Percentiles rank a stretch among this genome's conserved stretches.
Evolutionary conservation across 1,140 invertebrate genomes (phyloP).

Genomic region (Drosophila pseudoobscura): DNA sequence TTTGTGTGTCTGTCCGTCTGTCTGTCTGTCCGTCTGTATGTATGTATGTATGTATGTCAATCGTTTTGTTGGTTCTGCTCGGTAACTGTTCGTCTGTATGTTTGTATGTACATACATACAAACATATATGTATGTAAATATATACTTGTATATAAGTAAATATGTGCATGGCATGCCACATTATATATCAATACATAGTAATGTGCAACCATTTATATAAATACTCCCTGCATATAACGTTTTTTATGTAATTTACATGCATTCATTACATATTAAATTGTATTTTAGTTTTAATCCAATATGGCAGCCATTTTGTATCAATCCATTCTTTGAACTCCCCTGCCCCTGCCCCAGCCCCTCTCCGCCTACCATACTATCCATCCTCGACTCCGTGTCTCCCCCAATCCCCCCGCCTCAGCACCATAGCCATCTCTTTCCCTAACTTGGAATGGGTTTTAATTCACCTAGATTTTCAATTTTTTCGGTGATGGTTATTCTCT

Average conservation of each 20-base stretch:
- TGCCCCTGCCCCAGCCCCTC: slow-evolving; percentile 22
- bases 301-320: slow-evolving; percentile 81
- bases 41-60: slow-evolving; percentile 71
- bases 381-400: slow-evolving; percentile 23
- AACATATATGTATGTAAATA: slow-evolving; percentile 25
- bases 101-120: slow-evolving; percentile 22
- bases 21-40: slow-evolving; percentile 50
- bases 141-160: slow-evolving; percentile 29
- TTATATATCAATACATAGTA: slow-evolving; percentile 34
- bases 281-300: slow-evolving; percentile 82
- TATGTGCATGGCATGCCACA: slow-evolving; percentile 40
- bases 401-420: slow-evolving; percentile 1
- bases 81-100: slow-evolving; percentile 71
- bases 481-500: slow-evolving; percentile 42
- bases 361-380: not conserved
- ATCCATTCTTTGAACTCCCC: slow-evolving; percentile 67
- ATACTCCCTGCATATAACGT: slow-evolving; percentile 13
- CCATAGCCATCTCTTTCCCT: slow-evolving; percentile 16
- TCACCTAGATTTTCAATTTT: slow-evolving; percentile 72
- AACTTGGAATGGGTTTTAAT: slow-evolving; percentile 48
- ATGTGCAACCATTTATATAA: slow-evolving; percentile 27
- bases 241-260: slow-evolving; percentile 48
- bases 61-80: slow-evolving; percentile 71
- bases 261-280: slow-evolving; percentile 73
- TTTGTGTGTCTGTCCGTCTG: slow-evolving; percentile 12